Evolutionary conservation across 2,888 invertebrate species (phyloP), one percentile per base, ranked within the genome.

Genomic region (Tenthredo livida): DNA sequence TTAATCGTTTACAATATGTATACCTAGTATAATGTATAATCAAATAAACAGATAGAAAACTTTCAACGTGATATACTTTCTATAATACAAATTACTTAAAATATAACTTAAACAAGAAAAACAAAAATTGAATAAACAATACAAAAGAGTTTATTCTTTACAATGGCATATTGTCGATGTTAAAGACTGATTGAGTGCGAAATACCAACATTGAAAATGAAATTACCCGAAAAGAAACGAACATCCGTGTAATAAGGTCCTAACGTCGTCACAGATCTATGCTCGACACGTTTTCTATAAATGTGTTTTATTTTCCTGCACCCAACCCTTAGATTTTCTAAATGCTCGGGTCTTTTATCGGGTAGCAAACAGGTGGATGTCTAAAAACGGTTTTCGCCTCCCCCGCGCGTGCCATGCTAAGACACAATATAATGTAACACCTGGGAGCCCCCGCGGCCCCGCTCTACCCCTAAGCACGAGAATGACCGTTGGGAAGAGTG

Each of bases 341-440:
- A 67, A 33, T 25, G 67, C 33, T 12, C 17, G 33, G 6, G 17
- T 5, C 67, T 29, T 10, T 15, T 33, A 29, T 67, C 17, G 15
- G 33, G 33, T 33, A 67, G 29, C 29, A 67, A 67, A 67, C 67
- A 67, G 67, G 67, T 67, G 67, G 67, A 25, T 25, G 17, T 25
- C 67, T 33, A 29, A 17, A 17, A 29, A 67, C 10, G 12, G 6
- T 67, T 67, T 33, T 25, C 67, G 17, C 29, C 67, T 6, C 67
- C 67, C 29, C 15, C 29, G 67, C 67, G 67, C 67, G 67, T 67
- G 67, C 67, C 67, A 17, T 33, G 33, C 67, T 15, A 67, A 61
- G 25, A 25, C 33, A 33, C 33, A 33, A 17, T 33, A 67, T 17
- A 67, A 67, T 33, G 33, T 17, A 67, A 33, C 67, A 33, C 29